These are phyloP conservation scores for Eulemur coronatus DNA, from an alignment of 2,797 vertebrate genomes.

Conservation along the genomic window DNA sequence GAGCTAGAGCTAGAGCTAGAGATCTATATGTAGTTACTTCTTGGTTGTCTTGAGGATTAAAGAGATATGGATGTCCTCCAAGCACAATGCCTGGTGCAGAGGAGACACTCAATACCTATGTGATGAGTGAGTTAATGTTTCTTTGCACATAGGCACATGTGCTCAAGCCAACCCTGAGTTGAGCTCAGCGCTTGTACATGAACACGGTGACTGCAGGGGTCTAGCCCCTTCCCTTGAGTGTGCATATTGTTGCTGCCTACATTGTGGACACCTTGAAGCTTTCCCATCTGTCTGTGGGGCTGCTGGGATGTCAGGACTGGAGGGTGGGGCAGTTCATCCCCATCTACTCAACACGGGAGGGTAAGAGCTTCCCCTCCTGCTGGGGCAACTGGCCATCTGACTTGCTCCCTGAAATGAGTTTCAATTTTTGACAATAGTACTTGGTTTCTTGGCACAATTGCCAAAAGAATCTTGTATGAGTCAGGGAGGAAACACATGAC, in stretches of 20 bases:
- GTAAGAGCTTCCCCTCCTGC: neutral
- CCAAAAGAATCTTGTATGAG: neutral
- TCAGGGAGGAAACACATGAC: neutral
- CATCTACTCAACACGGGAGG: neutral
- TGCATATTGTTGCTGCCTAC: neutral
- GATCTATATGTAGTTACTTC: neutral
- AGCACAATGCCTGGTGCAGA: neutral
- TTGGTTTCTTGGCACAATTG: neutral
- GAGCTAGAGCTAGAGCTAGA: neutral
- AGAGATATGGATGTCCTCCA: neutral
- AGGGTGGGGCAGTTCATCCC: neutral
- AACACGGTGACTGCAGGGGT: neutral
- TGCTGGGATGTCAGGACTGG: neutral
- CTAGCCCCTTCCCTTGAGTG: neutral
- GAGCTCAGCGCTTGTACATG: neutral
- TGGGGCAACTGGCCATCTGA: neutral
- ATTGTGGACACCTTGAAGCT: too few species aligned
- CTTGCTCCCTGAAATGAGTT: slow-evolving; percentile 16
- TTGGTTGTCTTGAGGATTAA: neutral
- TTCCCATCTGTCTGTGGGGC: neutral
- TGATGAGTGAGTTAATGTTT: neutral
- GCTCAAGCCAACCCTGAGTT: neutral
- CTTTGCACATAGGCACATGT: neutral
- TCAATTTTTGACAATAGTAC: neutral
- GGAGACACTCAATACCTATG: neutral